A percentile compares a stretch with the other conserved stretches of the same genome.
Conservation (phyloP, 2,797 vertebrate genomes). For the Dipus sagitta region DNA sequence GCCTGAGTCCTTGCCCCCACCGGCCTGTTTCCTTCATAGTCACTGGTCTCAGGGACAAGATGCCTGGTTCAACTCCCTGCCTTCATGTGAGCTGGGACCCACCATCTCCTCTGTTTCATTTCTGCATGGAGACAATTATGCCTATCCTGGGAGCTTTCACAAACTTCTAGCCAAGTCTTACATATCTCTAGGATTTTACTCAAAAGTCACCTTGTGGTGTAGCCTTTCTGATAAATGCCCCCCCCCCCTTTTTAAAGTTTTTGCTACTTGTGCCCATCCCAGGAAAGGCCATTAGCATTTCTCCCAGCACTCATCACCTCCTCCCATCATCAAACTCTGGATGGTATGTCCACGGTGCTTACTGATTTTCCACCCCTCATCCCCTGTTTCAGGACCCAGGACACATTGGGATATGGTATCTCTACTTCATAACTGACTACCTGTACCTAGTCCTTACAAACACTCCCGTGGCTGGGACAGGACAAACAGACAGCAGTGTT, state of each 20-base stretch:
- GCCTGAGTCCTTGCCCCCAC: background rate
- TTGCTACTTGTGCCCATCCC: background rate
- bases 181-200: background rate
- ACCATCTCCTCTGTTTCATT: background rate
- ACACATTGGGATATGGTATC: background rate
- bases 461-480: background rate
- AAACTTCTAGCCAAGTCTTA: background rate
- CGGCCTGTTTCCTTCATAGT: background rate
- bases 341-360: background rate
- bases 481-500: background rate
- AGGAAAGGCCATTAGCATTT: background rate
- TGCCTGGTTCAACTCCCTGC: background rate
- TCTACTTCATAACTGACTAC: background rate
- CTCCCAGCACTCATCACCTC: background rate
- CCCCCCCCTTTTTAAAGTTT: background rate
- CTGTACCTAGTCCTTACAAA: background rate
- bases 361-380: background rate
- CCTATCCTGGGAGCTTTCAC: background rate
- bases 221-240: background rate
- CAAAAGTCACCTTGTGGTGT: background rate
- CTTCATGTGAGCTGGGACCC: background rate
- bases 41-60: background rate
- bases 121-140: background rate
- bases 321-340: background rate
- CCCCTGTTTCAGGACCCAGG: background rate